Base-by-base conservation (phyloP, 2,797 vertebrate genomes). In the Erpetoichthys calabaricus region DNA sequence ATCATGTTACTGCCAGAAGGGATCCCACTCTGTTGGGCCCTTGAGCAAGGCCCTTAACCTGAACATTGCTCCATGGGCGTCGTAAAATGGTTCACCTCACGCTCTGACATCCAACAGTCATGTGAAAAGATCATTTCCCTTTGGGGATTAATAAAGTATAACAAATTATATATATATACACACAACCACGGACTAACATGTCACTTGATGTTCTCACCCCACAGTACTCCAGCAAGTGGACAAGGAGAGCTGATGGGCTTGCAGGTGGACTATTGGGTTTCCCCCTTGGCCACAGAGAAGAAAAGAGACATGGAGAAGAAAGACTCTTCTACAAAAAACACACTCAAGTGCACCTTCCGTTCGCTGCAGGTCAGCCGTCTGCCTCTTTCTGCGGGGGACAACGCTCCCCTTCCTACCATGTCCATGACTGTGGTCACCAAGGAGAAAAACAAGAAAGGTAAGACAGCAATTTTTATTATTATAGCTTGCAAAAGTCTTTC, bases 361-460 rank as follows among this genome's bases (percentile, higher is more conserved):
- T 98, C 93, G 71, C 92, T 98, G 71, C 94, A 98, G 88, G 94
- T 98, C 85, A 96, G 94, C 90, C 85, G 95, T 82, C 79, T 98
- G 67, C 92, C 94, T 63, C 75, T 80, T 50, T 81, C 82, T 3
- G 83, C 81, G 3, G 78, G 83, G 0, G 93, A 97, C 72, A 75
- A 71, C 2, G 65, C 77, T 44, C 66, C 84, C 66, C 82, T 85
- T 60, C 89, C 93, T 55, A 87, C 88, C 8, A 98, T 98, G 95
- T 93, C 90, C 64, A 98, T 98, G 95, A 98, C 89, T 0, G 91
- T 98, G 1, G 95, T 98, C 70, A 98, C 90, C 62, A 97, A 98
- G 80, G 95, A 98, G 78, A 98, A 98, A 79, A 96, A 98, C 69
- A 98, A 98, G 68, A 98, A 98, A 71, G 95, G 95, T 98, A 55